Base-by-base conservation (phyloP, 2,888 invertebrate species). In the Hemithea aestivaria region DNA sequence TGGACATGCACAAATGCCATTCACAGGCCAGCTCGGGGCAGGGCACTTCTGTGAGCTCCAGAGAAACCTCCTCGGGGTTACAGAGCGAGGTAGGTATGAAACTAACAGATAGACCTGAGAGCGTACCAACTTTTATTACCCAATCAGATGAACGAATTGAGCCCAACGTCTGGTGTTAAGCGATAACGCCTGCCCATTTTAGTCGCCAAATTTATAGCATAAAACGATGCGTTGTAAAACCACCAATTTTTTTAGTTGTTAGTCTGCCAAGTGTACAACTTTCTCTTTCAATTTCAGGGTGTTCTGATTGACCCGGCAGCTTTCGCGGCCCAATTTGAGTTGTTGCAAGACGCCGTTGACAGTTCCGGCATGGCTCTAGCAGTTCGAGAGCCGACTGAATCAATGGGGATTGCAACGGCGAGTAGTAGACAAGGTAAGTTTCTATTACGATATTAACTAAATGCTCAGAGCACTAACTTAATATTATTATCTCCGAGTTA, bases 1-100 rank as follows among this genome's bases (percentile, higher is more conserved):
- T 73, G n/a, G 87, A 87, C 2, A 79, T 87, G 23, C 87, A 87
- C 52, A 85, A 84, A 37, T 79, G 84, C 50, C 62, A 66, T 22
- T 84, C 84, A 2, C 78, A 74, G 40, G 80, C 81, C 41, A 87
- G 83, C 48, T 87, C 87, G 1, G 85, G 85, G 0, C 60, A 69
- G 8, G 87, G 80, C 7, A 73, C 80, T 0, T 79, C 85, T 0
- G 46, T 78, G 0, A 81, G 75, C 20, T 82, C 85, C 2, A 83
- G 68, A 42, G 73, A 66, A 1, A 62, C 72, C 1, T 79, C 81
- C 1, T 77, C 83, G 1, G 75, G 65, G 10, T 61, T 56, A 6
- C 72, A 72, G 30, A 84, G 78, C 32, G 78, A 81, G 57, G 84
- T 79, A 34, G 24, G n/a, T 6, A 7, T 20, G 20, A 20, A 6